Base-by-base conservation (phyloP, 2,797 vertebrate genomes). In the Leuciscus waleckii region DNA sequence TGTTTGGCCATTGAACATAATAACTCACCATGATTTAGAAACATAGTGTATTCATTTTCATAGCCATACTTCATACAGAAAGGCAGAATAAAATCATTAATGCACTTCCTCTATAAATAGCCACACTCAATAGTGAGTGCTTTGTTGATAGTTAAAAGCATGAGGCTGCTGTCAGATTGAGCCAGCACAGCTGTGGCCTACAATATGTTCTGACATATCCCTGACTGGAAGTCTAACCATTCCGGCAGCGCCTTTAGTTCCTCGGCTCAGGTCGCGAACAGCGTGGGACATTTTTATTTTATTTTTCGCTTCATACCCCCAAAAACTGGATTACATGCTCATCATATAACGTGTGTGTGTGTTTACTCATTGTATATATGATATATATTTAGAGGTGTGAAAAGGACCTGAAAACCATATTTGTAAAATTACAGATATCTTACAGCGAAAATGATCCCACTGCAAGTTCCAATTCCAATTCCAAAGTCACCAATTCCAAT, bases 131-230 rank as follows among this genome's bases (percentile, higher is more conserved):
- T 41, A 58, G 58, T 2, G n/a, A 70, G 37, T 70, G 46, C 49
- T 83, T 79, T 71, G 83, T 71, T 37, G 65, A 74, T 43, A 63
- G n/a, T 65, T 85, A 77, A 78, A 85, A 88, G 78, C 77, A 78
- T 35, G 26, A 43, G 21, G 67, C 41, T 71, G 65, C 29, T 58
- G 76, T 85, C 75, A 71, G 23, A 69, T 56, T 10, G 46, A 84
- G 63, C 37, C 46, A 1, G 23, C 26, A 49, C 13, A 14, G 35
- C 54, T 76, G 49, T 85, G 41, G 46, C 68, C 43, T 70, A 29
- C 29, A 19, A 21, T 85, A 19, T 49, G 41, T 39, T 75, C 51
- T 82, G 35, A 54, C 70, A 67, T 49, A 58, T 79, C 39, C 39
- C 74, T 56, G 49, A 77, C 63, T 77, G 63, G 35, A 77, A 74